Evolutionary conservation across 2,113 vertebrate species (phyloP).

Genomic region (Dunckerocampus dactyliophorus): DNA sequence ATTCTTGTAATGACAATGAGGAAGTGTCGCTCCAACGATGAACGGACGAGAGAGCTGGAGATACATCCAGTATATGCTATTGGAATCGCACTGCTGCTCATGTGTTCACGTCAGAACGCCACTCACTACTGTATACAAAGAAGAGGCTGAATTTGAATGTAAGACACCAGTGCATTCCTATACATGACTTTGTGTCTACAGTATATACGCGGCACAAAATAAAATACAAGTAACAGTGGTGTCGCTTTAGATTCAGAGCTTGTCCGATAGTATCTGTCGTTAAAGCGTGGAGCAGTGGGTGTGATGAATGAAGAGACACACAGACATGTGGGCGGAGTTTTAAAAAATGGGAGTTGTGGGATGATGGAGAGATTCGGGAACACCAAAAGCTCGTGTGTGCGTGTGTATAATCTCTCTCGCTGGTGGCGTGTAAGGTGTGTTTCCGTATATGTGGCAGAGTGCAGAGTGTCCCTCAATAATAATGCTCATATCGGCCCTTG

Average conservation of each 20-base stretch:
- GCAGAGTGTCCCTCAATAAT: conserved; percentile 58
- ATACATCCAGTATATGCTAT: no score
- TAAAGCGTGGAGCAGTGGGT: conserved; percentile 46
- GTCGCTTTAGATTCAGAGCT: conserved; percentile 16
- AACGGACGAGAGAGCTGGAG: no score
- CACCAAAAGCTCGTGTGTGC: conserved; percentile 28
- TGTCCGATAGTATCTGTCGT: conserved; percentile 15
- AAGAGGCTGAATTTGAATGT: no score
- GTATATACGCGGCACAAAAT: neutral
- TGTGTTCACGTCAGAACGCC: no score
- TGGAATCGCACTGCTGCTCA: no score
- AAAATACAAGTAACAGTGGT: neutral
- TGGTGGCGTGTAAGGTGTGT: conserved; percentile 44
- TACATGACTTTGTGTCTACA: no score
- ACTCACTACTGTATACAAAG: no score
- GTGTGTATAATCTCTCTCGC: conserved; percentile 41
- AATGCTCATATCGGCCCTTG: conserved; percentile 59
- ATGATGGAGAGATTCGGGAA: conserved; percentile 55
- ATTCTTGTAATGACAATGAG: no score
- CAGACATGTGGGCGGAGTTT: conserved; percentile 53
- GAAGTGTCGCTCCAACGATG: no score
- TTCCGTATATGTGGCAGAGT: conserved; percentile 40
- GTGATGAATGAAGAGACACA: conserved; percentile 57
- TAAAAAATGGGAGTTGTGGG: conserved; percentile 40
- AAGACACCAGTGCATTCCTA: no score